These are phyloP conservation scores for Apamea anceps DNA, from an alignment of 2,888 invertebrate genomes.

Conservation along the genomic window DNA sequence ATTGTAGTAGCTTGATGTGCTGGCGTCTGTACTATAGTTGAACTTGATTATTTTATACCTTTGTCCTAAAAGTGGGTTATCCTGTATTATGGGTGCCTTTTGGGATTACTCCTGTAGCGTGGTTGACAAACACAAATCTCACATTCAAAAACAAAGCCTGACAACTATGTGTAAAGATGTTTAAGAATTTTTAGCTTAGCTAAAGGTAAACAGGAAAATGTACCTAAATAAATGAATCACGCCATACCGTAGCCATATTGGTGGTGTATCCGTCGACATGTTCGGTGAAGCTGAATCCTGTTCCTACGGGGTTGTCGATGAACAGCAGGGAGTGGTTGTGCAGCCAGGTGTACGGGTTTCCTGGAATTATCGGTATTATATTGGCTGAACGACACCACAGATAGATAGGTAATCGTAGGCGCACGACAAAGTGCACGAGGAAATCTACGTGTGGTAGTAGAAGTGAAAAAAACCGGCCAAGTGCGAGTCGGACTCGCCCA, in stretches of 20 bases:
- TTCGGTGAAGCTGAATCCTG: slow-evolving; percentile 92
- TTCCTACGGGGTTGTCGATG: slow-evolving; percentile 92
- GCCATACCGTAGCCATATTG: slow-evolving; percentile 89
- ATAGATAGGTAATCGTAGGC: background rate
- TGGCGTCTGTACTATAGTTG: too few species aligned
- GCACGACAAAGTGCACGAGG: background rate
- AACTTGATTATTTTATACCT: background rate
- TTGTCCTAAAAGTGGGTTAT: background rate
- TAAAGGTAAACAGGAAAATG: background rate
- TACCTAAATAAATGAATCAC: background rate
- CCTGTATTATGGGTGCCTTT: background rate
- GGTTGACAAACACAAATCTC: background rate
- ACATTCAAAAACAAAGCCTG: background rate
- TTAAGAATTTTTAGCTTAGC: background rate
- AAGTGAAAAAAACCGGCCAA: too few species aligned
- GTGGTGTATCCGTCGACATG: slow-evolving; percentile 87
- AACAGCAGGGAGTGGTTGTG: slow-evolving; percentile 91
- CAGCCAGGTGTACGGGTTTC: slow-evolving; percentile 89
- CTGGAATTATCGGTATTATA: slow-evolving; percentile 70
- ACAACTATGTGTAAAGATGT: background rate
- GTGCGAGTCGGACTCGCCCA: too few species aligned
- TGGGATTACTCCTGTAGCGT: background rate
- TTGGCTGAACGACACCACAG: background rate
- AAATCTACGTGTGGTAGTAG: background rate
- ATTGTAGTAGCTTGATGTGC: too few species aligned